Evolutionary conservation across 1,140 invertebrate genomes (phyloP).

Genomic region (Drosophila tani): DNA sequence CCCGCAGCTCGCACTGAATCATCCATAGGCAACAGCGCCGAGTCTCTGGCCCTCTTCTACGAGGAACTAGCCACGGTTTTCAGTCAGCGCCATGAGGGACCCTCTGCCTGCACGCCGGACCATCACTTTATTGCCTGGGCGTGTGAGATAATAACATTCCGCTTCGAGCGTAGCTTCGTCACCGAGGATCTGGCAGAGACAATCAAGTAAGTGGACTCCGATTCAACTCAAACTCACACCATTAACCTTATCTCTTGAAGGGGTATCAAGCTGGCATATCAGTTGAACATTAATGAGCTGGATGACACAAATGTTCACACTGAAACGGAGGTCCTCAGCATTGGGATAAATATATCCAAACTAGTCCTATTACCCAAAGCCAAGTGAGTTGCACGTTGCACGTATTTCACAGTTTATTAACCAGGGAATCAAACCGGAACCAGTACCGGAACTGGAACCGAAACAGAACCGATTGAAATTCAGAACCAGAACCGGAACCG

Average conservation of each 20-base stretch:
- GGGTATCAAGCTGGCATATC: slow-evolving; percentile 85
- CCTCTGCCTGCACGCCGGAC: slow-evolving; percentile 85
- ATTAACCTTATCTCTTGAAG: slow-evolving; percentile 48
- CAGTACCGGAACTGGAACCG: too few species aligned
- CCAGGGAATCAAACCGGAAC: too few species aligned
- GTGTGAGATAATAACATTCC: slow-evolving; percentile 86
- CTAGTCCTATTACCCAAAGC: slow-evolving; percentile 85
- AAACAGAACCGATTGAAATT: too few species aligned
- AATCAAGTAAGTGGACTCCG: slow-evolving; percentile 36
- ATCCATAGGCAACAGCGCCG: slow-evolving; percentile 81
- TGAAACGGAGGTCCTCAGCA: slow-evolving; percentile 85
- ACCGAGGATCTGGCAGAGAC: slow-evolving; percentile 68
- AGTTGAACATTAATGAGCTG: slow-evolving; percentile 85
- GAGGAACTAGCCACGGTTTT: slow-evolving; percentile 89
- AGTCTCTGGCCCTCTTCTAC: slow-evolving; percentile 89
- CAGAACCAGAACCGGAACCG: too few species aligned
- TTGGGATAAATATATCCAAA: slow-evolving; percentile 87
- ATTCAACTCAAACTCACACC: too few species aligned
- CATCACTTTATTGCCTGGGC: slow-evolving; percentile 88
- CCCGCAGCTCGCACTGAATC: slow-evolving; percentile 74
- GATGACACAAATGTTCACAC: slow-evolving; percentile 85
- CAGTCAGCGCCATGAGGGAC: slow-evolving; percentile 64
- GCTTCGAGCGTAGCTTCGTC: slow-evolving; percentile 88
- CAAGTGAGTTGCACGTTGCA: slow-evolving; percentile 69
- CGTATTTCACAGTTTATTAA: too few species aligned